Base-by-base conservation (phyloP, 2,888 invertebrate genomes). In the Chrysomela aeneicollis region DNA sequence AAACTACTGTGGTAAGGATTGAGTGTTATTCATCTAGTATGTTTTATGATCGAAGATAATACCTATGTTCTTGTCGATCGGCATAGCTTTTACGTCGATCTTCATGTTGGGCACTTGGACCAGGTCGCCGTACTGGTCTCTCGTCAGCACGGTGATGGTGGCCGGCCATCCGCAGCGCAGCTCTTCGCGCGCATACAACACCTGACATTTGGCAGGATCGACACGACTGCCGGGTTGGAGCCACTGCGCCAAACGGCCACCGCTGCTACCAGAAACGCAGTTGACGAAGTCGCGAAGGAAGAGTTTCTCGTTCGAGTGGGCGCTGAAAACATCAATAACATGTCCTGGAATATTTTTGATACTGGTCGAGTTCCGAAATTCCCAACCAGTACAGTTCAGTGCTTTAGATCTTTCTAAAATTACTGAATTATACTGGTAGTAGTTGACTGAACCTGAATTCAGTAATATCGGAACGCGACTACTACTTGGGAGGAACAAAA, bases 231-330 rank as follows among this genome's bases (percentile, higher is more conserved):
- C 94, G 1, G 97, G 96, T 78, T 97, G 95, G 62, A 98, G 84
- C 97, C 98, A 98, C 78, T 94, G 90, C 0, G 97, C 97, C 71
- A 98, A 85, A 59, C 97, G 87, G 3, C 96, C 97, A 0, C 98
- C 98, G 76, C 90, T 90, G 0, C 90, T 88, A 9, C 92, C 93
- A 18, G 92, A 89, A 0, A 91, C 90, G 62, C 95, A 94, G 32
- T 90, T 88, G 55, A 98, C 95, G 80, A 98, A 94, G 81, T 98
- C 97, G 64, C 93, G 89, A 59, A 98, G 87, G 82, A 98, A 98
- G 69, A 95, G 90, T 5, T 95, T 88, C 81, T 97, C 97, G 80
- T 95, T 95, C 22, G 95, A 95, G 78, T 93, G 91, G 71, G 89
- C 90, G 76, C 93, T 93, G 80, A 72, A 85, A 85, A 77, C 70